A percentile compares a stretch with the other conserved stretches of the same genome.
Evolutionary conservation across 1,140 invertebrate genomes (phyloP).

Genomic region (Brachionus koreanus): DNA sequence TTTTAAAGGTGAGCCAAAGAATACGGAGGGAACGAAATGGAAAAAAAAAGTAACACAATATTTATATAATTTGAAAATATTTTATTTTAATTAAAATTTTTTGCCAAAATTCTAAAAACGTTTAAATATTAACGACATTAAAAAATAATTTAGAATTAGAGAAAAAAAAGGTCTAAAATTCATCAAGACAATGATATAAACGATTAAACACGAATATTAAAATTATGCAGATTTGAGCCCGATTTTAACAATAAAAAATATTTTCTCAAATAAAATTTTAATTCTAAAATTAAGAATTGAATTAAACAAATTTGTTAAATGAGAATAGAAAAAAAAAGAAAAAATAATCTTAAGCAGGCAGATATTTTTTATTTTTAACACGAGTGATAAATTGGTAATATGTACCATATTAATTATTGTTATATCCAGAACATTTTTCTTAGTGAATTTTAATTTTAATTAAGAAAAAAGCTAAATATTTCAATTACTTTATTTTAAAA

Average conservation of each 20-base stretch:
- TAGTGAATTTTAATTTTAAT: not conserved
- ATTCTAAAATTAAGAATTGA: too few relatives aligned
- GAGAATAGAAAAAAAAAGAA: too few relatives aligned
- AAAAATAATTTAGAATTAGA: not conserved
- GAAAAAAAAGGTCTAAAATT: not conserved
- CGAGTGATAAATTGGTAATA: too few relatives aligned
- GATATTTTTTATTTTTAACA: too few relatives aligned
- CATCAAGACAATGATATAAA: not conserved
- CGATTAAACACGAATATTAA: not conserved
- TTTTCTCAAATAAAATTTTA: too few relatives aligned
- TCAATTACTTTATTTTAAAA: not conserved
- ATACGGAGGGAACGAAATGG: not conserved
- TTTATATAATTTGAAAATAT: constrained; percentile 38
- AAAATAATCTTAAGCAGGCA: too few relatives aligned
- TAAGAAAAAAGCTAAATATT: not conserved
- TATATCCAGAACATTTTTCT: too few relatives aligned
- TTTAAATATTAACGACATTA: constrained; percentile 33
- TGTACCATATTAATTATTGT: too few relatives aligned
- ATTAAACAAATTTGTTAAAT: too few relatives aligned
- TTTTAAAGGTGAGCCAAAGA: constrained; percentile 16
- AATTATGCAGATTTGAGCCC: not conserved
- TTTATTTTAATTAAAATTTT: constrained; percentile 40
- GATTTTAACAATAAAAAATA: too few relatives aligned
- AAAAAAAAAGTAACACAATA: constrained; percentile 33
- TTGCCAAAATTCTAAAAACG: not conserved